Base-by-base conservation (phyloP, 2,113 vertebrate genomes). In the Mirza zaza region DNA sequence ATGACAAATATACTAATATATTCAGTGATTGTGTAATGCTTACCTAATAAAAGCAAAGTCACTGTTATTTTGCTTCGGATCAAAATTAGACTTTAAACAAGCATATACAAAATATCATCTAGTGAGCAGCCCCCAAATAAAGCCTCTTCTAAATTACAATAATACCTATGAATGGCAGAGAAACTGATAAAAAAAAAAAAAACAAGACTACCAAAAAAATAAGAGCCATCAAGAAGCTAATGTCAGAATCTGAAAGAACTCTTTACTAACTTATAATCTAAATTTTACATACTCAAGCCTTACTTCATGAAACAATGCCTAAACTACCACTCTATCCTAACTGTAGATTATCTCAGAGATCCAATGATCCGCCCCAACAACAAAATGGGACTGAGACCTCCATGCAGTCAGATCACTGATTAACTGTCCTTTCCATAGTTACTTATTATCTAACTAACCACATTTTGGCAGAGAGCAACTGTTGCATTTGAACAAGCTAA, bases 101-200 rank as follows among this genome's bases (percentile, higher is more conserved):
- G n/a, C 25, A 6, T 52, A 91, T 8, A 85, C 10, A 83, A 90
- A 95, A 77, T 32, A 14, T 79, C 57, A 94, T n/a, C 61, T 45
- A 61, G 50, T 75, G 23, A 92, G 39, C 52, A 71, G 13, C 1
- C 3, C 52, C 52, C 39, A 87, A 79, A 88, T 20, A 67, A 1
- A 92, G 68, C 25, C 21, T 92, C 87, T 86, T 91, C n/a, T 59
- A 95, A 50, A 87, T 83, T 55, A 95, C 12, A 65, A 50, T 50
- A 93, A 50, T 50, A 93, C 36, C 67, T 86, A 23, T 4, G 8
- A 92, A 96, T 87, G 57, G n/a, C 27, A 68, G 5, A 83, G 25
- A 90, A 97, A 90, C 84, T 79, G 9, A 73, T 59, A 57, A 45
- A 45, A 45, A 45, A 45, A 42, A 57, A 87, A 83, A 93, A 83